Evolutionary conservation across 2,113 vertebrate species (phyloP).

Genomic region (Nycticorax nycticorax): DNA sequence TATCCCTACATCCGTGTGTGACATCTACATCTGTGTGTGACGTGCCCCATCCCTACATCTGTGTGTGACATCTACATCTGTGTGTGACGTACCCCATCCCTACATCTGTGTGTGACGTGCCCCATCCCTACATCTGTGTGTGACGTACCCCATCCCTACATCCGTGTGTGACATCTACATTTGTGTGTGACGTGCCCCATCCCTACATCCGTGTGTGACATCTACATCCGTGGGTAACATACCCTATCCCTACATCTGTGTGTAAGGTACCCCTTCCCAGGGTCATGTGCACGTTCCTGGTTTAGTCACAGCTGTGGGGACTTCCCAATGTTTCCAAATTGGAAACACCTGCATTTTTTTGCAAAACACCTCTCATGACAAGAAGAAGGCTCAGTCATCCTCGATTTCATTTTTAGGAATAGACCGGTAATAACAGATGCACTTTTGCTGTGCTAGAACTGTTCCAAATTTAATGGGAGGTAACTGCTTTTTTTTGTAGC

Average conservation of each 20-base stretch:
- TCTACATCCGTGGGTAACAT: no score
- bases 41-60: no score
- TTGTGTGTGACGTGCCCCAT: no score
- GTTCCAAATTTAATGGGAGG: neutral
- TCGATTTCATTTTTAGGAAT: neutral
- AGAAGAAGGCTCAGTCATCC: rapidly evolving
- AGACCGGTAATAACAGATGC: neutral
- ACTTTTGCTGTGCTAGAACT: neutral
- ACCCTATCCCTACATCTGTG: no score
- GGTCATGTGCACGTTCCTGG: rapidly evolving
- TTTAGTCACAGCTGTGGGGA: neutral
- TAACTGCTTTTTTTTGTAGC: neutral
- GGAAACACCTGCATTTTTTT: neutral
- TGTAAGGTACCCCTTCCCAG: no score
- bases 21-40: no score
- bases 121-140: no score
- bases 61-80: no score
- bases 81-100: no score
- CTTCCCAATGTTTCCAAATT: neutral
- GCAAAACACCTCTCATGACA: rapidly evolving
- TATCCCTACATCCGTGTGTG: rapidly evolving
- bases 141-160: rapidly evolving
- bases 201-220: no score
- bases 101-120: no score
- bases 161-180: no score